Conservation (phyloP, 2,113 vertebrate species). For the Neolamprologus toae region DNA sequence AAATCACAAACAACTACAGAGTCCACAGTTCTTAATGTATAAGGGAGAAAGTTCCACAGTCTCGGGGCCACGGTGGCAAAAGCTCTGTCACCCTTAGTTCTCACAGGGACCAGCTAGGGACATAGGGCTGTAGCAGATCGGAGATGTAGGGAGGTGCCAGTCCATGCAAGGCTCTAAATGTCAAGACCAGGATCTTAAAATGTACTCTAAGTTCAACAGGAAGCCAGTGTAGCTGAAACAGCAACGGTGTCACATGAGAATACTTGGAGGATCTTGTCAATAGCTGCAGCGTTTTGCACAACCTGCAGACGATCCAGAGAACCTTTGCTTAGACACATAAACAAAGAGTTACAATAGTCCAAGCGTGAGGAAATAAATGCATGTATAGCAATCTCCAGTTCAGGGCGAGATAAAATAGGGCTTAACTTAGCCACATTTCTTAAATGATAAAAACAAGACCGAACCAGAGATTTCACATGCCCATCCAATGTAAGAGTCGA, state of each 20-base stretch:
- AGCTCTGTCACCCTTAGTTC: background rate
- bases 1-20: background rate
- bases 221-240: background rate
- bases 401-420: too few species aligned
- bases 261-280: background rate
- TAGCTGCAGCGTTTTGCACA: background rate
- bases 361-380: background rate
- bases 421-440: too few species aligned
- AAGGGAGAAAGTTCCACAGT: accelerated
- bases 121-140: background rate
- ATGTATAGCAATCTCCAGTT: background rate
- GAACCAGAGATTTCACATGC: too few species aligned
- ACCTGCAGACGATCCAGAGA: accelerated
- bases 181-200: background rate
- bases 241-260: accelerated
- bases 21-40: background rate
- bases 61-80: background rate
- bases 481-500: too few species aligned
- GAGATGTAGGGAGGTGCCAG: background rate
- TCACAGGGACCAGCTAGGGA: background rate
- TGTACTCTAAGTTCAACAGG: background rate
- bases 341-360: background rate
- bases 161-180: background rate
- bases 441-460: too few species aligned
- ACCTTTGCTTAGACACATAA: background rate